A percentile compares a stretch with the other conserved stretches of the same genome.
Conservation (phyloP, 2,888 invertebrate genomes). For the Patella ulyssiponensis region DNA sequence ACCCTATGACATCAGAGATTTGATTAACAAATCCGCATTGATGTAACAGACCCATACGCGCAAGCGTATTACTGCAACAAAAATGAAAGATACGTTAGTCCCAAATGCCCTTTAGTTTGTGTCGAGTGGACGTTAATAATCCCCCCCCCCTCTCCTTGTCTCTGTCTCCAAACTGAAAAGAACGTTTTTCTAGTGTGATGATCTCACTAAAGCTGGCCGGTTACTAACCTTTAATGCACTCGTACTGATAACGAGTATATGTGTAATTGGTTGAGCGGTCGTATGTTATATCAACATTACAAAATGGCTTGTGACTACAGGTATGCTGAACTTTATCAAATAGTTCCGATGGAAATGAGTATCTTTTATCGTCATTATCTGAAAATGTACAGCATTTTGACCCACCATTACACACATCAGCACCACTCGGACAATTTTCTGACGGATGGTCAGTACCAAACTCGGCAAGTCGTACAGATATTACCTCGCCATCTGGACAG, state of each 20-base stretch:
- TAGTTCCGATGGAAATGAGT: background rate
- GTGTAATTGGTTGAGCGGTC: background rate
- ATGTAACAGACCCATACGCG: no score
- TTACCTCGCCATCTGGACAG: background rate
- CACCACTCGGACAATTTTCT: background rate
- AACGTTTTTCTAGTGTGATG: no score
- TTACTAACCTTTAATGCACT: background rate
- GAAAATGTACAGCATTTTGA: background rate
- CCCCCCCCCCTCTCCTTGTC: no score
- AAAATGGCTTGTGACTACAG: background rate
- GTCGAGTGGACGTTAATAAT: no score
- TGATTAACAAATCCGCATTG: no score
- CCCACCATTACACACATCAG: background rate
- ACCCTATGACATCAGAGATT: no score
- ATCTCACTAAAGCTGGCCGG: no score
- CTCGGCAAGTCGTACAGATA: background rate
- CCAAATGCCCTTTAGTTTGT: no score
- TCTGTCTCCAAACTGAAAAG: no score
- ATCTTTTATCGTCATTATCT: background rate
- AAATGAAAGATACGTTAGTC: no score
- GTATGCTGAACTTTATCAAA: background rate
- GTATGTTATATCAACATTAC: background rate
- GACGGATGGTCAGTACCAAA: background rate
- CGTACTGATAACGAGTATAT: background rate
- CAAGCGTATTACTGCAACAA: no score